phyloP scores from a whole-genome alignment of 2,113 vertebrate genomes.

The Panthera uncia region DNA sequence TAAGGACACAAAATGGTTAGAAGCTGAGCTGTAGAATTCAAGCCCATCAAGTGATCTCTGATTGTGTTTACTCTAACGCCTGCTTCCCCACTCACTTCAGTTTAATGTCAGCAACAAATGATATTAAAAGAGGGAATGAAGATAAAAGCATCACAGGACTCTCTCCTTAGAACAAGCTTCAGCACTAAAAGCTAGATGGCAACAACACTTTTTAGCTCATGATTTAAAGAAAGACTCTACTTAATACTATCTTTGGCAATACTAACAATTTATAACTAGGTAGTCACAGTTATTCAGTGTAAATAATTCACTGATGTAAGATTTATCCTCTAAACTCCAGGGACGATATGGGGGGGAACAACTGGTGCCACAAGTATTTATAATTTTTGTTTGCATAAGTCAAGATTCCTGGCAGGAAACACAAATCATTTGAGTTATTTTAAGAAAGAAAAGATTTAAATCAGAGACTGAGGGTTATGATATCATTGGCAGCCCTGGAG shows the following conservation, averaged over 20 bases:
- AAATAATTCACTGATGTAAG: conserved; percentile 67
- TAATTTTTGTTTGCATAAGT: conserved; percentile 60
- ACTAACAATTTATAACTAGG: conserved; percentile 66
- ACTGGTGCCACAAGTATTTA: conserved; percentile 47
- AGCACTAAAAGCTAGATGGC: not conserved
- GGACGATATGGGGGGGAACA: not conserved
- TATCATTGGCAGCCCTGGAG: conserved; percentile 11
- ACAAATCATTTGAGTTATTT: conserved; percentile 69
- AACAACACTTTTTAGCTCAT: conserved; percentile 53
- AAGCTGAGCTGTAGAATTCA: not conserved
- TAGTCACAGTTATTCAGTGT: conserved; percentile 45
- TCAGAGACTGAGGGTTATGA: not conserved
- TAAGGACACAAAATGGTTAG: not conserved
- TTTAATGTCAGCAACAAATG: not conserved
- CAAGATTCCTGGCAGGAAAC: conserved; percentile 54
- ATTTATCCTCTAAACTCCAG: conserved; percentile 66
- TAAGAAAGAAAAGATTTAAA: conserved; percentile 52
- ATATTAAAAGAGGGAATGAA: conserved; percentile 37
- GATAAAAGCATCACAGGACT: conserved; percentile 17
- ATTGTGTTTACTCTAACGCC: not conserved
- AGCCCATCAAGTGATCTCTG: not conserved
- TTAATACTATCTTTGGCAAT: conserved; percentile 59
- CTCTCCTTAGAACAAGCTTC: not conserved
- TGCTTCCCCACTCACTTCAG: not conserved
- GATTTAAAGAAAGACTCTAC: conserved; percentile 68